Evolutionary conservation across 2,888 invertebrate genomes (phyloP).

Genomic region (Apantesis nais): DNA sequence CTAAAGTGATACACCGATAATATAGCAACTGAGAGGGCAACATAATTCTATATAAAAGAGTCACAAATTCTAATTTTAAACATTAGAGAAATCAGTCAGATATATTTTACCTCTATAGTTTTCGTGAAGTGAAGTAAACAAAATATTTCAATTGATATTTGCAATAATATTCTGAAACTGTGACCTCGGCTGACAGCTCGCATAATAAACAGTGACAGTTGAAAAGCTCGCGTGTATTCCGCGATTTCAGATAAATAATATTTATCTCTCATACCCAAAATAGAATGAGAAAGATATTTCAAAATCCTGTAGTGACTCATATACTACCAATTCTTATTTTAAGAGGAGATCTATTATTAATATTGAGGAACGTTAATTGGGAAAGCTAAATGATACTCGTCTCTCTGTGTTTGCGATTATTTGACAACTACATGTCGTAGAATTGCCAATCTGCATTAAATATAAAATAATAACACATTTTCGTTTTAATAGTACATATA

Average conservation of each 20-base stretch:
- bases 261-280: not conserved
- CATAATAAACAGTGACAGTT: conserved; percentile 6
- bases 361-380: not conserved
- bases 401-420: not conserved
- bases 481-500: no score
- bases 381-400: not conserved
- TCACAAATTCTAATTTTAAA: not conserved
- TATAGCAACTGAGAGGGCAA: not conserved
- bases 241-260: conserved; percentile 10
- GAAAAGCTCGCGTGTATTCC: conserved; percentile 2
- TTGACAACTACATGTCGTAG: not conserved
- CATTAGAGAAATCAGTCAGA: not conserved
- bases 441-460: no score
- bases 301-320: conserved; percentile 3
- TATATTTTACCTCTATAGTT: not conserved
- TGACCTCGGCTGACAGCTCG: conserved; percentile 3
- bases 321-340: not conserved
- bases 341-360: not conserved
- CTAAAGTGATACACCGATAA: not conserved
- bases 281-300: not conserved
- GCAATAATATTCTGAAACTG: conserved; percentile 3
- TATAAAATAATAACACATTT: no score
- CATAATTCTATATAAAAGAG: no score
- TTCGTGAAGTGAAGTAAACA: not conserved
- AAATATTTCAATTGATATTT: not conserved